A percentile compares a stretch with the other conserved stretches of the same genome.
Evolutionary conservation across 2,888 invertebrate genomes (phyloP).

Genomic region (Zaprionus bogoriensis): DNA sequence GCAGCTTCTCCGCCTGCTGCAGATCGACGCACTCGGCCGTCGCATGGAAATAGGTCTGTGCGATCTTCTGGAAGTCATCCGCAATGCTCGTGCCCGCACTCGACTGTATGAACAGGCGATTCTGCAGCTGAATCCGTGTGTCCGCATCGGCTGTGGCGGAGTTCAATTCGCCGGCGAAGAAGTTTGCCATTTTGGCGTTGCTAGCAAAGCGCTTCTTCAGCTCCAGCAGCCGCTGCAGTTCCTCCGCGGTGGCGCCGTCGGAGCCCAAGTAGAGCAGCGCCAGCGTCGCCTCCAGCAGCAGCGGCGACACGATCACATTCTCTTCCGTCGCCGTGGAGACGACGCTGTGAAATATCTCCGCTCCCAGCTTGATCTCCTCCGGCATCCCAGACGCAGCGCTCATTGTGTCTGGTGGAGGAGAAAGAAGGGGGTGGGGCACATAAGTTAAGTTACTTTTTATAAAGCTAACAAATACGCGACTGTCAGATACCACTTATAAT

Average conservation of each 20-base stretch:
- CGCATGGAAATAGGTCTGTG: constrained; percentile 78
- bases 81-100: constrained; percentile 43
- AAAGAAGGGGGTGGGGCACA: not conserved
- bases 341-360: constrained; percentile 61
- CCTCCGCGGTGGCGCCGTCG: constrained; percentile 83
- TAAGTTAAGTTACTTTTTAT: too few relatives aligned
- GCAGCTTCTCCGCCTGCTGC: constrained; percentile 85
- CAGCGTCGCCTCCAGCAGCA: constrained; percentile 88
- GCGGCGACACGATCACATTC: constrained; percentile 78
- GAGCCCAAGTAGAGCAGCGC: constrained; percentile 90
- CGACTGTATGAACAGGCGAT: constrained; percentile 60
- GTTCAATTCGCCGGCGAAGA: constrained; percentile 69
- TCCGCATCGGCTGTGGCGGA: constrained; percentile 57
- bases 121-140: constrained; percentile 84
- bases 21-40: constrained; percentile 84
- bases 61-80: constrained; percentile 78
- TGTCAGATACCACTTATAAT: not conserved
- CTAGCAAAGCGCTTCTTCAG: constrained; percentile 68
- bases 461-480: too few relatives aligned
- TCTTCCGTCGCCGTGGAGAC: constrained; percentile 52
- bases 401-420: constrained; percentile 34
- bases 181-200: constrained; percentile 76
- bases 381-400: constrained; percentile 37
- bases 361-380: constrained; percentile 42
- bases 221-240: constrained; percentile 65